Base-by-base conservation (phyloP, 1,140 invertebrate species). In the Sycobia sp. region DNA sequence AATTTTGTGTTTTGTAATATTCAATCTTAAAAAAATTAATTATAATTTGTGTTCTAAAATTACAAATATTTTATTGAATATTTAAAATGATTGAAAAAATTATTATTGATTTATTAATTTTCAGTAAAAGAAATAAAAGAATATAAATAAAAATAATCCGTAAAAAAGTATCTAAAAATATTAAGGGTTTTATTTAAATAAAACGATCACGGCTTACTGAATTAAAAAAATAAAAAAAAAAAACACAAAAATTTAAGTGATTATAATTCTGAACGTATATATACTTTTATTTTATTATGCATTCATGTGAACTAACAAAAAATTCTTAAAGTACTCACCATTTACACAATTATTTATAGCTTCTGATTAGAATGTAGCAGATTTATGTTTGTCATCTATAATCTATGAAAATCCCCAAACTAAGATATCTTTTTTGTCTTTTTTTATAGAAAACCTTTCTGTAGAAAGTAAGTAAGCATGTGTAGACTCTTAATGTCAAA, bases 381-480 rank as follows among this genome's bases (percentile, higher is more conserved):
- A 58, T 69, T 73, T 70, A 53, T 67, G 49, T 67, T 67, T 64
- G 69, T 62, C 38, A 57, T 51, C 67, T 70, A 72, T 46, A 65
- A 64, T 57, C 58, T 74, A 71, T 51, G 55, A 65, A 61, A 71
- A 68, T 69, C 73, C 69, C 53, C 54, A 56, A 69, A 73, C 57
- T 64, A 65, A 66, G 49, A 69, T 64, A 32, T 59, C n/a, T 67
- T 64, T 68, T 44, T 44, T 4, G 55, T 62, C 56, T 62, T 36
- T 62, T 62, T 25, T 20, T 39, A 49, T 55, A 34, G 49, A 47
- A 55, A 62, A 70, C 63, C 69, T 64, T 65, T 51, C 34, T 64
- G 63, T 67, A 67, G 59, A 70, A 76, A 70, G 69, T 71, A 73
- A 74, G 68, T 69, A 73, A 75, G 63, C 68, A 51, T 68, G 67